A percentile compares a stretch with the other conserved stretches of the same genome.
These are phyloP conservation scores for Liodrosophila aerea DNA, from an alignment of 2,888 invertebrate species.

Conservation along the genomic window DNA sequence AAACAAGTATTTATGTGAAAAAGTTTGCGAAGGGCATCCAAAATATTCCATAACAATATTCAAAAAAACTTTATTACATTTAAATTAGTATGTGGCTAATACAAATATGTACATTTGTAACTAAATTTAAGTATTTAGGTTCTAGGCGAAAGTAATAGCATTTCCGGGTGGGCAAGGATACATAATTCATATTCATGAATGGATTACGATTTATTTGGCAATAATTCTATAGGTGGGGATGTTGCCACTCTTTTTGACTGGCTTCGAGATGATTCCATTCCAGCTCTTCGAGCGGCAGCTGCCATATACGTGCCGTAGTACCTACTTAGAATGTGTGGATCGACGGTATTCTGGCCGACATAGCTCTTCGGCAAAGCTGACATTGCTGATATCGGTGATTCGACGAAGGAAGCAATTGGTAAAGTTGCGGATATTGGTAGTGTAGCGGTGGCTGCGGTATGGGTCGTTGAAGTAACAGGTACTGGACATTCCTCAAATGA, in stretches of 20 bases:
- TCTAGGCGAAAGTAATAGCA: no score
- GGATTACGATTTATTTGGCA: slow-evolving; percentile 49
- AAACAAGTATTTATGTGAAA: no score
- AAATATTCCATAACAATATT: not conserved
- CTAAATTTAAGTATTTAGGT: no score
- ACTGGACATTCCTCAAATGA: slow-evolving; percentile 60
- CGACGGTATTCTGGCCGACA: slow-evolving; percentile 58
- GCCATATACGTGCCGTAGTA: slow-evolving; percentile 82
- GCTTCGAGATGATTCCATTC: slow-evolving; percentile 43
- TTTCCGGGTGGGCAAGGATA: no score
- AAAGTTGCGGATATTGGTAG: not conserved
- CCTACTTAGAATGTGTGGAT: slow-evolving; percentile 79
- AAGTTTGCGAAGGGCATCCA: no score
- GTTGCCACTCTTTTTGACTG: slow-evolving; percentile 26
- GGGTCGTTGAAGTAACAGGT: not conserved
- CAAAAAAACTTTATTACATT: no score
- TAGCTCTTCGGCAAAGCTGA: slow-evolving; percentile 36
- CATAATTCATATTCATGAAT: not conserved
- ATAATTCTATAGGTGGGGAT: slow-evolving; percentile 45
- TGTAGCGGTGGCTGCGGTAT: not conserved
- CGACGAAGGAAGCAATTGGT: not conserved
- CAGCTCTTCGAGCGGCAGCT: slow-evolving; percentile 70
- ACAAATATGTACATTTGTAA: no score
- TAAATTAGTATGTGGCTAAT: no score
- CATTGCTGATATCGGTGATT: no score